Conservation (phyloP, 2,888 invertebrate genomes). For the Hydraecia micacea region DNA sequence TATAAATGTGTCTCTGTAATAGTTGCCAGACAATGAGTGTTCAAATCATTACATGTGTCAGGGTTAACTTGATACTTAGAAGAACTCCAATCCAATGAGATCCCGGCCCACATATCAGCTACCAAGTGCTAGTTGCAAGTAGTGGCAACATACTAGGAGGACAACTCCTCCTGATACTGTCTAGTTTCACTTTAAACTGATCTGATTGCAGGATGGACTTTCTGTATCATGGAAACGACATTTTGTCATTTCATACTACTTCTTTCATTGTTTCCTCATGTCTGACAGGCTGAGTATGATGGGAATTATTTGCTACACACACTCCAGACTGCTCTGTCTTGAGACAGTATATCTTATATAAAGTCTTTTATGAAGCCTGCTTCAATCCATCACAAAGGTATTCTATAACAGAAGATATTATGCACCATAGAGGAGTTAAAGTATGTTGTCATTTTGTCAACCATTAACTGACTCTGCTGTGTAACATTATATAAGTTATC, state of each 20-base stretch:
- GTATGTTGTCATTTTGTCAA: neutral
- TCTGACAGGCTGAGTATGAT: neutral
- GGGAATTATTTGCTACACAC: neutral
- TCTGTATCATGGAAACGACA: neutral
- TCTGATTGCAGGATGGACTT: neutral
- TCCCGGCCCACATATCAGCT: neutral
- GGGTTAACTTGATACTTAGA: neutral
- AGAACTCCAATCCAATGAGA: neutral
- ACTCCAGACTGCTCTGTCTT: neutral
- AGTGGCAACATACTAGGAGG: neutral
- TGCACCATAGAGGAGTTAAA: neutral
- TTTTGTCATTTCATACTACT: neutral
- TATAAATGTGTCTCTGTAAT: neutral
- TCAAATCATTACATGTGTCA: neutral
- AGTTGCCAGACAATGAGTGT: neutral
- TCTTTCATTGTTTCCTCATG: neutral
- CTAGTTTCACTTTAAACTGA: neutral
- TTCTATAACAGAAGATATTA: neutral
- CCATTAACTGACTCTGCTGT: neutral
- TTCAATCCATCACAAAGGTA: neutral
- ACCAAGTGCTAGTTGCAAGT: too few relatives aligned
- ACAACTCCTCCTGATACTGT: too few relatives aligned
- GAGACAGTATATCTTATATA: neutral
- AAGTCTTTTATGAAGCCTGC: neutral
- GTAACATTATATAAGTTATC: neutral